Evolutionary conservation across 2,888 invertebrate genomes (phyloP).

Genomic region (Cyclophora albipunctata): DNA sequence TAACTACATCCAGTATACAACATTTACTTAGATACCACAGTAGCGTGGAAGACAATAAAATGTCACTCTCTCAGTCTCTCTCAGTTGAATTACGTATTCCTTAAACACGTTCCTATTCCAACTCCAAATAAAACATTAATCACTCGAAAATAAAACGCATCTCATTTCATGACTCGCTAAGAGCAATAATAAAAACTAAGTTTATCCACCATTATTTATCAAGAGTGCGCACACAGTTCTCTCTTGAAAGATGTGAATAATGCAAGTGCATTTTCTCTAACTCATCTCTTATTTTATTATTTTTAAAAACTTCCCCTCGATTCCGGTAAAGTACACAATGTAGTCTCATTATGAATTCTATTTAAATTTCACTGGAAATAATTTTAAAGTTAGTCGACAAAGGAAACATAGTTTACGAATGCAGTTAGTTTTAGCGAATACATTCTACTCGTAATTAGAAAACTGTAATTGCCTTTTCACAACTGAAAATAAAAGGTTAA

Average conservation of each 20-base stretch:
- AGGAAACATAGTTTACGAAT: constrained; percentile 12
- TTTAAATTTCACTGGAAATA: constrained; percentile 34
- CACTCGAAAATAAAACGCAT: too few relatives aligned
- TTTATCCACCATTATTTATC: constrained; percentile 18
- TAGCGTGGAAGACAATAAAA: too few relatives aligned
- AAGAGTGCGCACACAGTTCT: constrained; percentile 24
- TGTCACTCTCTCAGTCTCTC: too few relatives aligned
- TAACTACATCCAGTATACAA: too few relatives aligned
- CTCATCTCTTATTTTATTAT: constrained; percentile 7
- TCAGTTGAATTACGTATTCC: too few relatives aligned
- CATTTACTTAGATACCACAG: too few relatives aligned
- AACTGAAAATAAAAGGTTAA: too few relatives aligned
- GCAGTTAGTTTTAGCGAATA: neutral
- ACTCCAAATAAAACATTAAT: too few relatives aligned
- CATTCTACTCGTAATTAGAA: neutral
- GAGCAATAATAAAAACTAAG: constrained; percentile 4
- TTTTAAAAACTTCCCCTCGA: constrained; percentile 18
- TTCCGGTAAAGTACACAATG: constrained; percentile 23
- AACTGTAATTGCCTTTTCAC: neutral
- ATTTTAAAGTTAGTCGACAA: constrained; percentile 27
- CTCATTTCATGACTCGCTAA: too few relatives aligned
- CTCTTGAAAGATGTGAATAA: constrained; percentile 35
- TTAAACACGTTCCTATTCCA: too few relatives aligned
- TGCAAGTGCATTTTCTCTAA: constrained; percentile 24
- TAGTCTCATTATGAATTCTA: constrained; percentile 33